Conservation (phyloP, 2,113 vertebrate genomes). For the Dromaius novaehollandiae region DNA sequence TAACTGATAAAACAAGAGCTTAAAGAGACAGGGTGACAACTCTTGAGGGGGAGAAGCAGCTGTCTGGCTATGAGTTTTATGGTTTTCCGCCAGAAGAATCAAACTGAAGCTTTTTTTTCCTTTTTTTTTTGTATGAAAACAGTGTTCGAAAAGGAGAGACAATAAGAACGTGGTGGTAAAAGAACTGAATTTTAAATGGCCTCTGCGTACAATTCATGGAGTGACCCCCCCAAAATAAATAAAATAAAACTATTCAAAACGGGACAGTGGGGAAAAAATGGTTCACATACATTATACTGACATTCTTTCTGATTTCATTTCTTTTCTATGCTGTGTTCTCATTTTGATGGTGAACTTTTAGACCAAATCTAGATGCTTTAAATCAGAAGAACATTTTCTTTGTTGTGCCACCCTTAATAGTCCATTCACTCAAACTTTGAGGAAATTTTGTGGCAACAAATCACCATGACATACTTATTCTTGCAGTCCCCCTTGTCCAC, state of each 20-base stretch:
- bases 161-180: neutral
- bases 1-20: slow-evolving; percentile 41
- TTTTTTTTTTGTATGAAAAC: neutral
- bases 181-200: neutral
- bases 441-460: slow-evolving; percentile 23
- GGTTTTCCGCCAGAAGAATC: slow-evolving; percentile 1
- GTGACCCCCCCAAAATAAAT: neutral
- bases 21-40: slow-evolving; percentile 8
- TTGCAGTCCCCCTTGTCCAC: slow-evolving; percentile 19
- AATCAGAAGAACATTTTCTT: neutral
- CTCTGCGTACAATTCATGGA: neutral
- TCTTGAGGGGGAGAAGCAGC: neutral
- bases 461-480: slow-evolving; percentile 6
- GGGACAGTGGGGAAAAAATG: neutral
- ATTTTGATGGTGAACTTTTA: slow-evolving; percentile 20
- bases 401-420: neutral
- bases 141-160: neutral
- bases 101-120: neutral
- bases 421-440: neutral
- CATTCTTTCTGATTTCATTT: neutral
- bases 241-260: neutral
- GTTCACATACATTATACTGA: neutral
- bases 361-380: neutral
- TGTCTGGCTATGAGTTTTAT: slow-evolving; percentile 40
- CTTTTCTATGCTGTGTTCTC: neutral